These are phyloP conservation scores for Meteorus colon DNA, from an alignment of 2,888 invertebrate species.

Conservation along the genomic window DNA sequence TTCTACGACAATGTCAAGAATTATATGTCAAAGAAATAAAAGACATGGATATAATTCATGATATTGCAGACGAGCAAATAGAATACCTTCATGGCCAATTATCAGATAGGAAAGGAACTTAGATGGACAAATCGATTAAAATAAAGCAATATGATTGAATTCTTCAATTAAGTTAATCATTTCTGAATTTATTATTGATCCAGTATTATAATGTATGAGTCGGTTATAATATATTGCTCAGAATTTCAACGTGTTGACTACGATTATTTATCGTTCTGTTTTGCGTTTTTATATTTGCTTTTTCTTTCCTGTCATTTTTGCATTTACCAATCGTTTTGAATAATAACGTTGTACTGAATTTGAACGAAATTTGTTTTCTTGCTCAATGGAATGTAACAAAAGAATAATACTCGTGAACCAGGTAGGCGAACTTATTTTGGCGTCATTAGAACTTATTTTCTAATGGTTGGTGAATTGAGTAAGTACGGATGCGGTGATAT, in stretches of 20 bases:
- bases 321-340: not conserved
- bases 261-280: not conserved
- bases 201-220: conserved; percentile 19
- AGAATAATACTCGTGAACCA: not conserved
- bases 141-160: not conserved
- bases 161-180: not conserved
- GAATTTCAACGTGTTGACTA: not conserved
- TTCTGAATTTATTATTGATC: not conserved
- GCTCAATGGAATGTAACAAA: not conserved
- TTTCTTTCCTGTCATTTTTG: not conserved
- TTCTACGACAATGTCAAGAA: conserved; percentile 53
- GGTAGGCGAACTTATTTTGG: not conserved
- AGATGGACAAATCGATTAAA: not conserved
- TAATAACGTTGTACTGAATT: not conserved
- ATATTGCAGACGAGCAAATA: not conserved
- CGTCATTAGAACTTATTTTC: not conserved
- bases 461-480: not conserved
- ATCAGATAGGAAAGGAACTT: not conserved
- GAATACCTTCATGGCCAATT: not conserved
- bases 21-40: conserved; percentile 55
- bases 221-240: conserved; percentile 19
- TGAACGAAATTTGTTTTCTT: not conserved
- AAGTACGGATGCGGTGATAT: not conserved
- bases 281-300: not conserved
- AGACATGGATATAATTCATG: not conserved